Conservation (phyloP, 2,888 invertebrate genomes). For the Pardosa pseudoannulata region DNA sequence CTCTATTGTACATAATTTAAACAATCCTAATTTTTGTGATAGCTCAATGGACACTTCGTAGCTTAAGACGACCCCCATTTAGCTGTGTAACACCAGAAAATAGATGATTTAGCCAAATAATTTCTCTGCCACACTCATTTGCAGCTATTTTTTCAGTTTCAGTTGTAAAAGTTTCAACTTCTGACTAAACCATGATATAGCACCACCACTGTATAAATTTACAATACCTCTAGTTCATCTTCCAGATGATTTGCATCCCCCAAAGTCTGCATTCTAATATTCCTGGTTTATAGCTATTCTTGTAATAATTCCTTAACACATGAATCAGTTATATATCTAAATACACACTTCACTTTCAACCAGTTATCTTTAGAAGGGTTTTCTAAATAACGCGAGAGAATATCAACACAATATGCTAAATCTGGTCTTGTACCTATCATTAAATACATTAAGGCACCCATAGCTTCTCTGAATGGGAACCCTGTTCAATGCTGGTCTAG, state of each 20-base stretch:
- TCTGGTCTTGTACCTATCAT: constrained; percentile 56
- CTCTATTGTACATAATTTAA: no score
- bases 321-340: constrained; percentile 26
- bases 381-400: constrained; percentile 31
- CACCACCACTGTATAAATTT: neutral
- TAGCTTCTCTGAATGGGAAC: constrained; percentile 32
- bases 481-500: neutral
- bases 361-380: constrained; percentile 19
- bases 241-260: neutral
- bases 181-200: neutral
- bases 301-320: neutral
- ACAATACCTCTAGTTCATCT: neutral
- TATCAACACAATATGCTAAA: constrained; percentile 33
- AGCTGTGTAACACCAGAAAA: no score
- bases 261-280: neutral
- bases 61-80: no score
- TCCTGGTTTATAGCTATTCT: neutral
- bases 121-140: no score
- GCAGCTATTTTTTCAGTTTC: no score
- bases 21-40: no score
- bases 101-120: no score
- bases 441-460: constrained; percentile 47
- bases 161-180: neutral
- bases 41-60: no score
- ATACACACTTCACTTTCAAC: constrained; percentile 18